Conservation (phyloP, 2,113 vertebrate species). For the Patagioenas fasciata region DNA sequence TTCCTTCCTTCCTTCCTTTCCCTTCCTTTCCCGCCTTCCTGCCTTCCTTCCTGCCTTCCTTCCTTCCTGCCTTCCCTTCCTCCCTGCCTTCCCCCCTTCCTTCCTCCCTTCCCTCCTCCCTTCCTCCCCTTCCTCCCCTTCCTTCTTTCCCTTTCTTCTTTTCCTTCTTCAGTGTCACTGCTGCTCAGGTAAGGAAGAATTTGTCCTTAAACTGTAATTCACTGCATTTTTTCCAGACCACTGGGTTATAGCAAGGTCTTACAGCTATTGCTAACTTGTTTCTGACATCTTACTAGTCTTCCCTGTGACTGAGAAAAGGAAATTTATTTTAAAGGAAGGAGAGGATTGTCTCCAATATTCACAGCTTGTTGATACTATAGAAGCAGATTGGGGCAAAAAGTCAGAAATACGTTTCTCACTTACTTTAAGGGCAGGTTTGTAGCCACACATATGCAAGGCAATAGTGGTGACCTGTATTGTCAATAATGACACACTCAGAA, state of each 20-base stretch:
- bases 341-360: not conserved
- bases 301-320: not conserved
- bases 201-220: not conserved
- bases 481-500: not conserved
- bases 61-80: too few relatives aligned
- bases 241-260: not conserved
- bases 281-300: not conserved
- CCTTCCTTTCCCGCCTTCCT: too few relatives aligned
- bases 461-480: not conserved
- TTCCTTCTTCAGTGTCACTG: not conserved
- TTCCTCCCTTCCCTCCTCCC: too few relatives aligned
- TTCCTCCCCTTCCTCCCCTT: too few relatives aligned
- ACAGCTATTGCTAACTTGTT: not conserved
- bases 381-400: not conserved
- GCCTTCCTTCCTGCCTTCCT: accelerated
- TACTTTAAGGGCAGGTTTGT: not conserved
- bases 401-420: not conserved
- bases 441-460: not conserved
- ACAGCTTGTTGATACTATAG: not conserved
- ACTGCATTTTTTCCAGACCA: not conserved
- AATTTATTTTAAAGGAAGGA: not conserved
- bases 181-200: not conserved
- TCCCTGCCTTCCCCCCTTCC: too few relatives aligned
- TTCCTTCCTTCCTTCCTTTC: too few relatives aligned
- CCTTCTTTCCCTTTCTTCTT: too few relatives aligned